phyloP scores from a whole-genome alignment of 2,797 vertebrate species.

The Macropus fuliginosus region DNA sequence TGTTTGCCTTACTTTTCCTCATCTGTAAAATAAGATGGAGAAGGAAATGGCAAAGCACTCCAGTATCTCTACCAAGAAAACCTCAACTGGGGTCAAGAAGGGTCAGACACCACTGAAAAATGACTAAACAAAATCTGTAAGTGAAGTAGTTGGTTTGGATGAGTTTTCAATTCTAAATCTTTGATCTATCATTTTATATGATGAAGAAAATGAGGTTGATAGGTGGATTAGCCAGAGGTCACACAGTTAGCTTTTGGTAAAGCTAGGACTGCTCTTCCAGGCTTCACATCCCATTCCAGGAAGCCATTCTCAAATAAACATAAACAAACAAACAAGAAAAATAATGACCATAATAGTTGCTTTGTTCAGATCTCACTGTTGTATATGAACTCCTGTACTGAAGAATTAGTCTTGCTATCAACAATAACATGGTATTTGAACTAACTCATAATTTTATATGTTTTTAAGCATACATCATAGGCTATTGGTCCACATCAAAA shows the following conservation, averaged over 20 bases:
- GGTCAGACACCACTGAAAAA: background rate
- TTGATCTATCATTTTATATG: background rate
- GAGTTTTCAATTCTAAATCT: background rate
- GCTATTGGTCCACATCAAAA: background rate
- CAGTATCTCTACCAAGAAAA: background rate
- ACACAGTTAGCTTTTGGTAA: background rate
- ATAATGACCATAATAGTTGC: background rate
- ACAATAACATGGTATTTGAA: background rate
- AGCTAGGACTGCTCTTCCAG: background rate
- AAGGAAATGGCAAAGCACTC: background rate
- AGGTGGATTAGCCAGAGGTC: background rate
- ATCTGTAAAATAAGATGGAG: background rate
- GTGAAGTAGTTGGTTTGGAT: background rate
- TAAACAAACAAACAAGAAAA: background rate
- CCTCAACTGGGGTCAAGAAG: background rate
- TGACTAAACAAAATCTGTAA: background rate
- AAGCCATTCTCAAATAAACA: background rate
- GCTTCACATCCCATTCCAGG: background rate
- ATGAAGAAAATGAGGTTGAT: constrained; percentile 7
- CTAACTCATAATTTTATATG: background rate
- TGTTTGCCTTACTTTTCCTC: background rate
- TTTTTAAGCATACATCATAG: background rate
- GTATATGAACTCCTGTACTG: background rate
- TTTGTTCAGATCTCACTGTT: background rate
- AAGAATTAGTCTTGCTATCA: background rate